Conservation (phyloP, 1,140 invertebrate genomes). For the Eurytemora carolleeae region DNA sequence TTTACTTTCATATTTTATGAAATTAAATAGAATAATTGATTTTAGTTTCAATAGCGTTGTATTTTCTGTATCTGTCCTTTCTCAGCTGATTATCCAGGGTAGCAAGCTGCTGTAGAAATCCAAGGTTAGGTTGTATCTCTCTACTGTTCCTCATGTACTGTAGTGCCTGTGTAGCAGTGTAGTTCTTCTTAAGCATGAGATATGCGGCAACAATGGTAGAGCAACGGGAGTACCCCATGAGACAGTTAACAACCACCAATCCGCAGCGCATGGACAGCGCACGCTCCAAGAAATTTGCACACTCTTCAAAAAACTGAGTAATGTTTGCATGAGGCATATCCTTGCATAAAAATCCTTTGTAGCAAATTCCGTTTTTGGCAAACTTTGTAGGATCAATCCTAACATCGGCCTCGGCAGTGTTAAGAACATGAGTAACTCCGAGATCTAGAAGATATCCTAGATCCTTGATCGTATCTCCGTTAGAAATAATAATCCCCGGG, state of each 20-base stretch:
- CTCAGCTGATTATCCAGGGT: conserved; percentile 9
- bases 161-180: conserved; percentile 54
- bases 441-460: conserved; percentile 40
- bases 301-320: conserved; percentile 49
- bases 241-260: conserved; percentile 54
- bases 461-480: conserved; percentile 50
- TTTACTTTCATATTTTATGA: too few species aligned
- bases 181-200: conserved; percentile 55
- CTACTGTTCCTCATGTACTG: conserved; percentile 1
- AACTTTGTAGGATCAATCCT: background rate
- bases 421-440: conserved; percentile 66
- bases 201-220: conserved; percentile 57
- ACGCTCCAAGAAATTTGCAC: conserved; percentile 55
- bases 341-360: background rate
- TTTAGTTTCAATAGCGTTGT: too few species aligned
- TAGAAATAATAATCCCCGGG: conserved; percentile 39
- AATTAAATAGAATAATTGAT: too few species aligned
- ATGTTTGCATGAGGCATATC: conserved; percentile 55
- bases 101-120: conserved; percentile 12
- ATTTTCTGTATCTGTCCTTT: background rate
- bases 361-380: background rate
- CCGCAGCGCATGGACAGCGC: conserved; percentile 37
- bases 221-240: conserved; percentile 57
- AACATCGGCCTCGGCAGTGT: conserved; percentile 49
- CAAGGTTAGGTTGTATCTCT: conserved; percentile 12